Conservation (phyloP, 2,797 vertebrate genomes). For the Setipinna tenuifilis region DNA sequence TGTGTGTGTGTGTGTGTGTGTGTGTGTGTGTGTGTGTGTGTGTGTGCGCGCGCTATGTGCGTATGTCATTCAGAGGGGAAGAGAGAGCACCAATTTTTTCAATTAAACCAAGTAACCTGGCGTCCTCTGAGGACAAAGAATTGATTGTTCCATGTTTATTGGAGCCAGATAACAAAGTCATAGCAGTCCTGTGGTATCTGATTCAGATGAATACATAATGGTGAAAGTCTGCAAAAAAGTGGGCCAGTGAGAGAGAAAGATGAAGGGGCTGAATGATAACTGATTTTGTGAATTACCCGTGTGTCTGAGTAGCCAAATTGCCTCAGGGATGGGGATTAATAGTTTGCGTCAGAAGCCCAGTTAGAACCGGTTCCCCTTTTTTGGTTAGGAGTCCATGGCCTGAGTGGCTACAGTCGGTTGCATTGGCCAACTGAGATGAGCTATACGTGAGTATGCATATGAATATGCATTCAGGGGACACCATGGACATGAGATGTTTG, state of each 20-base stretch:
- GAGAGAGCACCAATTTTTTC: background rate
- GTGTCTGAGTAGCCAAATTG: background rate
- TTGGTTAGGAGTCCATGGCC: background rate
- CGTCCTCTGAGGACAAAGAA: background rate
- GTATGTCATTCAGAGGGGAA: too few species aligned
- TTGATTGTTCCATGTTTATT: conserved; percentile 6
- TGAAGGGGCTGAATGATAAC: background rate
- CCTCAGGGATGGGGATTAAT: background rate
- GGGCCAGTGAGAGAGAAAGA: background rate
- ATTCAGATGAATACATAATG: background rate
- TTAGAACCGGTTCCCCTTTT: background rate
- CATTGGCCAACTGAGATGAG: background rate
- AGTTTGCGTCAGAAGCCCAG: background rate
- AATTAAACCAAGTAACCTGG: background rate
- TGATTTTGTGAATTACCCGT: background rate
- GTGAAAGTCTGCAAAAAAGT: background rate
- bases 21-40: conserved; percentile 1
- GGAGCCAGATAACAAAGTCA: background rate
- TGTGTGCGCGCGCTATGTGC: background rate
- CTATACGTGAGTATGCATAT: background rate
- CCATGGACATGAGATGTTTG: background rate
- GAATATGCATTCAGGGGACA: background rate
- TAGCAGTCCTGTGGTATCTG: background rate
- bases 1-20: background rate
- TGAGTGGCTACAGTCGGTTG: background rate